Percentiles rank a stretch among this genome's conserved stretches.
Evolutionary conservation across 2,888 invertebrate species (phyloP).

Genomic region (Diogma glabrata): DNA sequence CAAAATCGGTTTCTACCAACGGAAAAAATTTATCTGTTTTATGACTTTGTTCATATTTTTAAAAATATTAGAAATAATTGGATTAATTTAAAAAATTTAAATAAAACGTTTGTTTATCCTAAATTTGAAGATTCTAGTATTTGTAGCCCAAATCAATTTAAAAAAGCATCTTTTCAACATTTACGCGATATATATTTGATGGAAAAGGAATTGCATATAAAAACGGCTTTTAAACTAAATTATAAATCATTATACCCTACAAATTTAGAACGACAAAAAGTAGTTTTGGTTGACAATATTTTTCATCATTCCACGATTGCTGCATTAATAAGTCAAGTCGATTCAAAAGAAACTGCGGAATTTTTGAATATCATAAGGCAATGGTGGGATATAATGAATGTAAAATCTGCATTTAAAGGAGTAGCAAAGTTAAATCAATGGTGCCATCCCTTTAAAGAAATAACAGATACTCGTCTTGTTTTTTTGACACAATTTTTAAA

Average conservation of each 20-base stretch:
- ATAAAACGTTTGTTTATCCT: neutral
- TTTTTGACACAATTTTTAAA: neutral
- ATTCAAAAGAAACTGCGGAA: neutral
- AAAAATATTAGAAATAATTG: too few relatives aligned
- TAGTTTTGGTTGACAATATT: neutral
- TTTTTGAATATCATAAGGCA: neutral
- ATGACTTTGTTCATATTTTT: neutral
- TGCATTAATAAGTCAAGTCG: neutral
- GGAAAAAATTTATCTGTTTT: neutral
- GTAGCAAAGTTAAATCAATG: too few relatives aligned
- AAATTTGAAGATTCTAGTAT: neutral
- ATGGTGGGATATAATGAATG: too few relatives aligned
- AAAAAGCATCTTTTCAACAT: neutral
- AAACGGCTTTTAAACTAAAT: neutral
- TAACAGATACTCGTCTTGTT: too few relatives aligned
- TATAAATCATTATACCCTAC: constrained; percentile 1
- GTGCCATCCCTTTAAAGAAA: too few relatives aligned
- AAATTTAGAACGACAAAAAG: constrained; percentile 1
- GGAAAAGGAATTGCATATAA: neutral
- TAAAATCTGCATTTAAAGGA: too few relatives aligned
- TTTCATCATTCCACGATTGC: neutral
- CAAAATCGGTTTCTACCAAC: too few relatives aligned
- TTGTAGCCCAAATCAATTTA: too few relatives aligned
- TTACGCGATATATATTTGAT: neutral
- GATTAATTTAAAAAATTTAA: neutral